Evolutionary conservation across 2,797 vertebrate species (phyloP), one percentile per base, ranked within the genome.

Genomic region (Oreortyx pictus): DNA sequence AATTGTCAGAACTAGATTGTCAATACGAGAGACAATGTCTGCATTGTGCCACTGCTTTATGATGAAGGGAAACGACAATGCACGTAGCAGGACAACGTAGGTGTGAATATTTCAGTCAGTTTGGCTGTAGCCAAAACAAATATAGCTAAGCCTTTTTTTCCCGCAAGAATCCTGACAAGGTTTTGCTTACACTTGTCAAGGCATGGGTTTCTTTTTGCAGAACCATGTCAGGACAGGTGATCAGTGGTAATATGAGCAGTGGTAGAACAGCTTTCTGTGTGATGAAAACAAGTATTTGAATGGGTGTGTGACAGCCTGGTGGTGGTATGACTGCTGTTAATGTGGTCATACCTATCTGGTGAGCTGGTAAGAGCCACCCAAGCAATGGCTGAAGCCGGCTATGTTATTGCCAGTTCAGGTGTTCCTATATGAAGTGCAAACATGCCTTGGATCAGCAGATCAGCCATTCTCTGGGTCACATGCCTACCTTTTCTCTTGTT

Each of bases 401-500:
- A 6, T 29, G 62, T 54, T 44, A 0, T 7, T 39, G 60, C 11
- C 23, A 6, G 19, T 0, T 19, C 41, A 19, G n/a, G 25, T 31
- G 3, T 37, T 9, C 12, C 71, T 25, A 2, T 14, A 41, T 1
- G 7, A 20, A 11, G 31, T 59, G 56, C 24, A 60, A 57, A 22
- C 6, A 0, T 35, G 54, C 31, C 65, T 71, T 65, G 62, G 20
- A 4, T 24, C 54, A 39, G 15, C 66, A 65, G 17, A 11, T 24
- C 54, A 6, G 31, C 44, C 25, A 31, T 49, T 14, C 12, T 11
- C 68, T 27, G 56, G 2, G 13, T 71, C 27, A 64, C 46, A 39
- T 8, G 74, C 97, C 95, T 80, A 98, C 98, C 98, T 98, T 97
- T 68, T 98, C 92, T 73, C 44, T 73, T 88, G 91, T 24, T 65